phyloP scores from a whole-genome alignment of 2,888 invertebrate species.

The Luperina testacea region DNA sequence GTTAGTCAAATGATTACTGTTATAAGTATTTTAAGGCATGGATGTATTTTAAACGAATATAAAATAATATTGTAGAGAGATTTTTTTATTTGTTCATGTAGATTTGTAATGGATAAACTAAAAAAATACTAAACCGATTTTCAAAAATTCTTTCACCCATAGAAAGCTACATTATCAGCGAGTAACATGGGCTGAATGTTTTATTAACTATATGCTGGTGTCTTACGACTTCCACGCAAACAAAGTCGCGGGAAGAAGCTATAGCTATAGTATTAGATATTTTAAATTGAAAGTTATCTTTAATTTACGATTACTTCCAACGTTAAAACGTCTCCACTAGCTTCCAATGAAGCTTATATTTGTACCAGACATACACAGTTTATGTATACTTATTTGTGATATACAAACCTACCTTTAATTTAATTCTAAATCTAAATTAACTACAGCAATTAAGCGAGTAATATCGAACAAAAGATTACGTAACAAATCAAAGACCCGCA shows the following conservation, averaged over 20 bases:
- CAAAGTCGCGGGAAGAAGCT: too few relatives aligned
- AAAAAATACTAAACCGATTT: not conserved
- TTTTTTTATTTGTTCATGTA: not conserved
- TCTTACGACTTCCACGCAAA: too few relatives aligned
- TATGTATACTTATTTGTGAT: not conserved
- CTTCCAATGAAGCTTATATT: not conserved
- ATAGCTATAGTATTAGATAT: not conserved
- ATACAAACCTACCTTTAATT: constrained; percentile 37
- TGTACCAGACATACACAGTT: too few relatives aligned
- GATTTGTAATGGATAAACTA: not conserved
- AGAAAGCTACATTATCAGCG: not conserved
- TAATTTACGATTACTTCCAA: not conserved
- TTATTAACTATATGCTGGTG: too few relatives aligned
- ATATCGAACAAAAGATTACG: constrained; percentile 79
- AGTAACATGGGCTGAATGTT: not conserved
- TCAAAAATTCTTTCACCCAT: too few relatives aligned
- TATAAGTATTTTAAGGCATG: not conserved
- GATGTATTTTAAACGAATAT: too few relatives aligned
- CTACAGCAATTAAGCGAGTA: constrained; percentile 72
- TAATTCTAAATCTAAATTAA: constrained; percentile 70
- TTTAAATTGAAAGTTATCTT: not conserved
- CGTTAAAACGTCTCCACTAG: not conserved
- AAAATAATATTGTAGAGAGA: too few relatives aligned
- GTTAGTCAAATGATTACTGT: not conserved
- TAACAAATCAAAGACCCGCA: constrained; percentile 82